These are phyloP conservation scores for Limosa lapponica DNA, from an alignment of 2,797 vertebrate species.

Conservation along the genomic window DNA sequence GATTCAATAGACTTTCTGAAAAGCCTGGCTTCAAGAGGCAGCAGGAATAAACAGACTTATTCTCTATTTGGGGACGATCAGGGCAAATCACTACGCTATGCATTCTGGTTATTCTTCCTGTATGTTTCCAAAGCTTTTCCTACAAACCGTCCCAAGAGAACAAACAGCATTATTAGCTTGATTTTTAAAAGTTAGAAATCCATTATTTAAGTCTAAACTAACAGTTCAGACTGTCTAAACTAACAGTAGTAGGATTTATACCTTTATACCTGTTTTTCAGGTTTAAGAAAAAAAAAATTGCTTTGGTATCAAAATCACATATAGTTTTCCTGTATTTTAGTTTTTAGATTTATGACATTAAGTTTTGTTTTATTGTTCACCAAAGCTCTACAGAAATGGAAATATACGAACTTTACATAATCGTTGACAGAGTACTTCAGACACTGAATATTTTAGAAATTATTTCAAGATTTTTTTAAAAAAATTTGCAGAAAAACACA, in stretches of 20 bases:
- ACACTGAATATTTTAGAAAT: neutral
- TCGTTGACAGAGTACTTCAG: neutral
- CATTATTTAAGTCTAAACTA: neutral
- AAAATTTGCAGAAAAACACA: neutral
- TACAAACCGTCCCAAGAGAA: neutral
- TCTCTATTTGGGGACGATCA: neutral
- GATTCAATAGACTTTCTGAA: neutral
- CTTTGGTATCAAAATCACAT: neutral
- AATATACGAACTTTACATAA: neutral
- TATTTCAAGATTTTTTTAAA: neutral
- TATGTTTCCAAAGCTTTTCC: slow-evolving; percentile 27
- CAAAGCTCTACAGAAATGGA: neutral
- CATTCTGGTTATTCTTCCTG: slow-evolving; percentile 33
- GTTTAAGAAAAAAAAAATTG: neutral
- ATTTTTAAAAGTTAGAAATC: slow-evolving; percentile 14
- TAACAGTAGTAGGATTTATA: neutral
- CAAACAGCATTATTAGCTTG: slow-evolving; percentile 19
- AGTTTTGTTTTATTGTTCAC: neutral
- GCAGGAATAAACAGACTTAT: neutral
- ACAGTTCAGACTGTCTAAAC: neutral
- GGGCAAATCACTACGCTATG: slow-evolving; percentile 3
- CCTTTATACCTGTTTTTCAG: neutral
- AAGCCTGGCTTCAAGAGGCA: neutral
- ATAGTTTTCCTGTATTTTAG: neutral
- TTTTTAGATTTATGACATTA: neutral